Evolutionary conservation across 2,113 vertebrate genomes (phyloP).

Genomic region (Machaerirhynchus nigripectus): DNA sequence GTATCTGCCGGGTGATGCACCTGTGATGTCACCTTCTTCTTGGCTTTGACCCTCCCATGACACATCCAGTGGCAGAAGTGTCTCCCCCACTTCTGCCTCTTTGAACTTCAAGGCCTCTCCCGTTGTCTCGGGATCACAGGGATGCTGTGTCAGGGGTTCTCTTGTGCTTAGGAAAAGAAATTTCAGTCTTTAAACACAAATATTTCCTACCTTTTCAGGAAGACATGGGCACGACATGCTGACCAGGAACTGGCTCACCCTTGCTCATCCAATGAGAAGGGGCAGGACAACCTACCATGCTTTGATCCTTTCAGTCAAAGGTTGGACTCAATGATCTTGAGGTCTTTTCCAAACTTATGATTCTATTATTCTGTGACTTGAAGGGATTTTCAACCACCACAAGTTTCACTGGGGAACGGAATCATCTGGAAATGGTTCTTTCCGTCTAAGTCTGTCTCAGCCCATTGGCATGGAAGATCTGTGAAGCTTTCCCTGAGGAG

Average conservation of each 20-base stretch:
- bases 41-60: not conserved
- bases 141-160: not conserved
- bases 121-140: fast-evolving
- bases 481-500: not conserved
- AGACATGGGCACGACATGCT: not conserved
- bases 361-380: not conserved
- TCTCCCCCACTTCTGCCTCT: not conserved
- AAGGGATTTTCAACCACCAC: not conserved
- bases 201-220: not conserved
- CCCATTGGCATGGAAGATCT: not conserved
- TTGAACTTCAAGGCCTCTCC: not conserved
- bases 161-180: not conserved
- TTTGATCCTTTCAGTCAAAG: not conserved
- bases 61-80: not conserved
- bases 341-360: not conserved
- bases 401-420: not conserved
- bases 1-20: not conserved
- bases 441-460: not conserved
- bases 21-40: not conserved
- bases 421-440: not conserved
- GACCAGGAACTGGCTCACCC: not conserved
- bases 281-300: not conserved
- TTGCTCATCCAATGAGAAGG: not conserved
- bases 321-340: not conserved
- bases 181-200: not conserved